phyloP scores from a whole-genome alignment of 2,888 invertebrate genomes.

The Deilephila porcellus region DNA sequence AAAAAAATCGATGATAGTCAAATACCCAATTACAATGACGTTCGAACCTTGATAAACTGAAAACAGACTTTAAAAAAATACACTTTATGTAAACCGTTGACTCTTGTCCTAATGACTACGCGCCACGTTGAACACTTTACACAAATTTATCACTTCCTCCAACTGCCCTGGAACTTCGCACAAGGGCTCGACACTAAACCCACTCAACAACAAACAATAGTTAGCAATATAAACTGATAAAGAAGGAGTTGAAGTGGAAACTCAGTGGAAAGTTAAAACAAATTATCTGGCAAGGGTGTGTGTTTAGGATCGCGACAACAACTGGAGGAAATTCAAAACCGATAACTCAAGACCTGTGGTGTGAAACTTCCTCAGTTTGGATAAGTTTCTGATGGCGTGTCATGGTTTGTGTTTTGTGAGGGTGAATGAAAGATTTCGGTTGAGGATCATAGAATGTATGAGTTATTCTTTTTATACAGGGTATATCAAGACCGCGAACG shows the following conservation, averaged over 20 bases:
- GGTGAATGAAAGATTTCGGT: too few relatives aligned
- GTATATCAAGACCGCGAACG: too few relatives aligned
- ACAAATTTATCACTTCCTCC: constrained; percentile 13
- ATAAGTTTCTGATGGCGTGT: too few relatives aligned
- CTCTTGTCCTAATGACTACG: too few relatives aligned
- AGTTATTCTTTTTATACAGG: too few relatives aligned
- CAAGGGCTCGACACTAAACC: constrained; percentile 15
- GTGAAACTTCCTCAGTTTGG: not conserved
- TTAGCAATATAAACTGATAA: constrained; percentile 51
- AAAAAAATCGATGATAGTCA: too few relatives aligned
- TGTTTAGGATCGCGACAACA: constrained; percentile 58
- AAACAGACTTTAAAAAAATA: too few relatives aligned
- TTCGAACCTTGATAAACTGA: too few relatives aligned
- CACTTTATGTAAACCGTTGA: too few relatives aligned
- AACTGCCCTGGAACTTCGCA: constrained; percentile 16
- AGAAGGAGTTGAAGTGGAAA: constrained; percentile 59
- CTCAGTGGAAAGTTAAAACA: constrained; percentile 59
- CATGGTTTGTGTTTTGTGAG: too few relatives aligned
- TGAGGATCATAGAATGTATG: too few relatives aligned
- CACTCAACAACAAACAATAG: constrained; percentile 44
- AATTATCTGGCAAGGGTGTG: constrained; percentile 64
- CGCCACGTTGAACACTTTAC: not conserved
- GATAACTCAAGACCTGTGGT: constrained; percentile 18
- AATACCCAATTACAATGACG: too few relatives aligned
- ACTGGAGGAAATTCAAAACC: constrained; percentile 21